Percentiles rank a stretch among this genome's conserved stretches.
These are phyloP conservation scores for Apostichopus japonicus DNA, from an alignment of 35 echinoderm and acorn worm genomes.

Conservation along the genomic window DNA sequence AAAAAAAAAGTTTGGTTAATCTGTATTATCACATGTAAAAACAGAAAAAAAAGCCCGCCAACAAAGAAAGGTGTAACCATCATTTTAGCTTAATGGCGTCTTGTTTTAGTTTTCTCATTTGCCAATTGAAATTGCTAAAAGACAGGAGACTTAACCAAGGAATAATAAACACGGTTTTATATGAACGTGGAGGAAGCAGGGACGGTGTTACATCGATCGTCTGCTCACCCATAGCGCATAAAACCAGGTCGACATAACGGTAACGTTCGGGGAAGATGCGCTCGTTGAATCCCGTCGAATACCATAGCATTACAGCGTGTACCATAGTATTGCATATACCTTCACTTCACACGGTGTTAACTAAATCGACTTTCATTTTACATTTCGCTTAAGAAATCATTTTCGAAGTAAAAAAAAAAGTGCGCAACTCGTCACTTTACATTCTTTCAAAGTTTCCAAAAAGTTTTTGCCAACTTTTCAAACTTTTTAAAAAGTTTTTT, in stretches of 20 bases:
- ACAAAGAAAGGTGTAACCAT: neutral
- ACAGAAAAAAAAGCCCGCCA: no score
- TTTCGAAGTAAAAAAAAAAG: neutral
- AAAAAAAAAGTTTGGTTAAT: constrained; percentile 16
- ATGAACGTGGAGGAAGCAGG: neutral
- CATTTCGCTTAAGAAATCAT: no score
- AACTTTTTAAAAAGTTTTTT: neutral
- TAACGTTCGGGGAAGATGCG: constrained; percentile 8
- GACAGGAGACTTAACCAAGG: constrained; percentile 16
- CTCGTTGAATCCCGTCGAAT: neutral
- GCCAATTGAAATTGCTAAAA: neutral
- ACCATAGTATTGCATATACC: no score
- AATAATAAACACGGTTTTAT: constrained; percentile 43
- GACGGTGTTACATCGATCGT: neutral
- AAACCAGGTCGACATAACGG: neutral
- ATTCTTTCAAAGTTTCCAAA: constrained; percentile 5
- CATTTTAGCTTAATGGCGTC: constrained; percentile 18
- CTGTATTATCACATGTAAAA: constrained; percentile 26
- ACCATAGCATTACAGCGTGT: neutral
- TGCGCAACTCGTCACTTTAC: neutral
- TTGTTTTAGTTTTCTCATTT: constrained; percentile 28
- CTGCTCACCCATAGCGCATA: neutral
- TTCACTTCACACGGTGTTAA: no score
- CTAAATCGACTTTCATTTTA: neutral
- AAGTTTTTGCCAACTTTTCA: constrained; percentile 27